Evolutionary conservation across 2,888 invertebrate genomes (phyloP), one percentile per base, ranked within the genome.

Genomic region (Dorcus hopei): DNA sequence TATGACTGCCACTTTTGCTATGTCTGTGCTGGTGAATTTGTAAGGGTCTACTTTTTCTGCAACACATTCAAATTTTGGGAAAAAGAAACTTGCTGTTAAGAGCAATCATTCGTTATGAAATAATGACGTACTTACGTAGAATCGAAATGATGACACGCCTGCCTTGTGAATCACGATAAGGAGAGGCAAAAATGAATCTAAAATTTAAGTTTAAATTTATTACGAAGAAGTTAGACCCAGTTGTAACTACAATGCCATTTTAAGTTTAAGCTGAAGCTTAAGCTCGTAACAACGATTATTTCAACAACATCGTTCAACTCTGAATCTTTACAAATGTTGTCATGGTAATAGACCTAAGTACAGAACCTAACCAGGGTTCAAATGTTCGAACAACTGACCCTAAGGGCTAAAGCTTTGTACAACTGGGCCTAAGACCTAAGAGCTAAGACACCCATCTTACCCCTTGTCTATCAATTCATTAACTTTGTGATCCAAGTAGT

Each of bases 141-240:
- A 64, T 61, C 16, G 67, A 65, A 2, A 92, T 81, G 70, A 92
- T 83, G 62, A 93, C 89, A 68, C 90, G 83, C 1, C 91, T 83
- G 51, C 91, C 92, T 68, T 82, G 77, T 66, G 80, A 81, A 77
- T 93, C 92, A 60, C 89, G 82, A 60, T 87, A 84, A 38, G 91
- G 92, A 53, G 90, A 87, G 19, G 86, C 87, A 68, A 87, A 87
- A 66, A 91, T 83, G 74, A 90, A 91, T 72, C 88, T 88, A 70
- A 65, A 68, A 67, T 55, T 51, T 41, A 58, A 45, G 54, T 59
- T 49, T 33, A 38, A 53, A 42, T 7, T 5, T 19, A 19, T 19
- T 19, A 19, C 19, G 3, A 3, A 19, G 19, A 19, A 19, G 19
- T 19, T 19, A 19, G 19, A 3, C 3, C 19, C 19, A 14, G 14